Percentiles rank a stretch among this genome's conserved stretches.
Conservation (phyloP, 2,888 invertebrate species). For the Melieria crassipennis region DNA sequence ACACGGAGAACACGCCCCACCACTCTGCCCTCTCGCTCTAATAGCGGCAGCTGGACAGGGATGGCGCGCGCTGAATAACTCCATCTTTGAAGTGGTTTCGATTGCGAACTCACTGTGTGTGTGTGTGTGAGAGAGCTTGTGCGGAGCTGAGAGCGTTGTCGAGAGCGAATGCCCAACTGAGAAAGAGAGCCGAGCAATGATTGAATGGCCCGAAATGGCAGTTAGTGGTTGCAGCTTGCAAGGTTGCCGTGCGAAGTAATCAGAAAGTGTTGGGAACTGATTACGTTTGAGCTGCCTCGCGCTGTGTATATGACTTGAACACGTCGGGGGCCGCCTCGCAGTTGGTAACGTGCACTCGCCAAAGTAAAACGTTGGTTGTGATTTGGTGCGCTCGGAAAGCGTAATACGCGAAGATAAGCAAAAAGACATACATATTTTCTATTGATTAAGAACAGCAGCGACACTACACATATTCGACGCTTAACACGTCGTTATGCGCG, state of each 20-base stretch:
- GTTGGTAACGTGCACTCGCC: slow-evolving; percentile 59
- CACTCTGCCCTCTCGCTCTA: slow-evolving; percentile 20
- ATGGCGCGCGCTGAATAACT: slow-evolving; percentile 44
- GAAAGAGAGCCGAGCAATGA: no score
- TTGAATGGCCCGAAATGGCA: not conserved
- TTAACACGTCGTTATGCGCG: no score
- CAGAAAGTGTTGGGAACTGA: slow-evolving; percentile 26
- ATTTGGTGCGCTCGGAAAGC: not conserved
- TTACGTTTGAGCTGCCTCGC: slow-evolving; percentile 22
- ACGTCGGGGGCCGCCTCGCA: slow-evolving; percentile 50
- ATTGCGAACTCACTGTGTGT: slow-evolving; percentile 8
- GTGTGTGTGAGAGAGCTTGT: slow-evolving; percentile 32
- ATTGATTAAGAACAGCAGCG: not conserved
- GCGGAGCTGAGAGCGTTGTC: not conserved
- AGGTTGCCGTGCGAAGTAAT: slow-evolving; percentile 1
- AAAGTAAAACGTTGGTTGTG: slow-evolving; percentile 42
- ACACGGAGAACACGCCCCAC: slow-evolving; percentile 34
- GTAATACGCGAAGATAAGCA: not conserved
- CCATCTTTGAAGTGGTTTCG: slow-evolving; percentile 52
- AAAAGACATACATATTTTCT: slow-evolving; percentile 18
- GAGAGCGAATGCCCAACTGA: no score
- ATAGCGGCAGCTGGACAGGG: slow-evolving; percentile 37
- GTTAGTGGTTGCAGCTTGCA: not conserved
- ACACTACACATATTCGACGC: not conserved
- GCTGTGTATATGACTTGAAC: slow-evolving; percentile 52